Evolutionary conservation across 1,140 invertebrate species (phyloP), one percentile per base, ranked within the genome.

Genomic region (Samia ricini): DNA sequence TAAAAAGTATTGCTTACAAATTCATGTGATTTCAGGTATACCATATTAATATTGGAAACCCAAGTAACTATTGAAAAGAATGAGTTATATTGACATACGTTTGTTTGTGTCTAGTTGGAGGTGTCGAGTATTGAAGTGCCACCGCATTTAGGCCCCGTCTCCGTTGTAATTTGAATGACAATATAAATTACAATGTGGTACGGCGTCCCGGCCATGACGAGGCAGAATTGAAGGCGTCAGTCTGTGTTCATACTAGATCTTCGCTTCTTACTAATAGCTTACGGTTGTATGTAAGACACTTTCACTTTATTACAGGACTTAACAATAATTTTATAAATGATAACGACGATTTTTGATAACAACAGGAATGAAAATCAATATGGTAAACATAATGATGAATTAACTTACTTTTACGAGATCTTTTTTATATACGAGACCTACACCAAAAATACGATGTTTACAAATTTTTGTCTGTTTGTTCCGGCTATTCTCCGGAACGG

Each of bases 41-140:
- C 33, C 12, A 42, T 12, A 42, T 42, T 42, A 12, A 15, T 42
- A 15, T 1, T 42, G 15, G 10, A 15, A 4, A 42, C 7, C 33
- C 33, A 26, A 4, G 26, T 26, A 12, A 42, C 10, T 42, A 4
- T 10, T 10, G 4, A 42, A 42, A 15, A 15, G 33, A 42, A 42
- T 42, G 12, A 42, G 33, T 15, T 42, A 42, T 42, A 42, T 15
- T 42, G 33, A 42, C 33, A 15, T 42, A 15, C 33, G 33, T 42
- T 42, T 42, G 33, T 42, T 42, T 15, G 33, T 42, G 33, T 42
- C 20, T 52, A 52, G 12, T 8, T 59, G 60, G 72, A 86, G 83
- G 83, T 86, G 84, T 79, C 82, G 83, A 87, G 77, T 76, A 76
- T 76, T 61, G 65, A 68, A 83, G 58, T 85, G 86, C 85, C 85